These are phyloP conservation scores for Drosophila quasianomalipes DNA, from an alignment of 2,888 invertebrate genomes.

Conservation along the genomic window DNA sequence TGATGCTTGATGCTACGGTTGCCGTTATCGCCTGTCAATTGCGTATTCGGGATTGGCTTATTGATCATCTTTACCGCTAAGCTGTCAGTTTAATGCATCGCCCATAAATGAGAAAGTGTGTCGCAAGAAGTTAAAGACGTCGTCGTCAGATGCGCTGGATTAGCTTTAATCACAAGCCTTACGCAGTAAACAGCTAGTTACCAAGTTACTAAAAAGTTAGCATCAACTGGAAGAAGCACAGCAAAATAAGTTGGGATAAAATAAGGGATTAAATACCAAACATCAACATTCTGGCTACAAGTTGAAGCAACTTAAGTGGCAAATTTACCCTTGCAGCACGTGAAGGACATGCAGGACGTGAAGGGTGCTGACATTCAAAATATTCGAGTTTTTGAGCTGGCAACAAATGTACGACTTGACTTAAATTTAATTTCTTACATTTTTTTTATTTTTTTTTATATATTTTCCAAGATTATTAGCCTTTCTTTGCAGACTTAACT, in stretches of 20 bases:
- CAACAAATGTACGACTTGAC: neutral
- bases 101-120: conserved; percentile 35
- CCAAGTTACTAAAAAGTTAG: neutral
- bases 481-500: neutral
- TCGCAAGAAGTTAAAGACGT: conserved; percentile 39
- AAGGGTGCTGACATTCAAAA: neutral
- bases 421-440: neutral
- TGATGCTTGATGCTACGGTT: neutral
- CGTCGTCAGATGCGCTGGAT: conserved; percentile 49
- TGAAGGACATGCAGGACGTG: neutral
- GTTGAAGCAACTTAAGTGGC: neutral
- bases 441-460: neutral
- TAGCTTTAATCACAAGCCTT: conserved; percentile 51
- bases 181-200: neutral
- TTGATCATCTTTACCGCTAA: conserved; percentile 68
- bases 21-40: conserved; percentile 51
- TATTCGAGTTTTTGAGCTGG: neutral
- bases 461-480: neutral
- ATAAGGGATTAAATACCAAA: neutral
- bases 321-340: neutral
- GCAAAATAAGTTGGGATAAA: too few relatives aligned
- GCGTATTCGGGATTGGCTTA: conserved; percentile 65
- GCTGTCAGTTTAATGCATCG: conserved; percentile 65
- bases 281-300: neutral
- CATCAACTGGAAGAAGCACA: neutral